Percentiles rank a stretch among this genome's conserved stretches.
Conservation (phyloP, 2,797 vertebrate genomes). For the Brotula barbata region DNA sequence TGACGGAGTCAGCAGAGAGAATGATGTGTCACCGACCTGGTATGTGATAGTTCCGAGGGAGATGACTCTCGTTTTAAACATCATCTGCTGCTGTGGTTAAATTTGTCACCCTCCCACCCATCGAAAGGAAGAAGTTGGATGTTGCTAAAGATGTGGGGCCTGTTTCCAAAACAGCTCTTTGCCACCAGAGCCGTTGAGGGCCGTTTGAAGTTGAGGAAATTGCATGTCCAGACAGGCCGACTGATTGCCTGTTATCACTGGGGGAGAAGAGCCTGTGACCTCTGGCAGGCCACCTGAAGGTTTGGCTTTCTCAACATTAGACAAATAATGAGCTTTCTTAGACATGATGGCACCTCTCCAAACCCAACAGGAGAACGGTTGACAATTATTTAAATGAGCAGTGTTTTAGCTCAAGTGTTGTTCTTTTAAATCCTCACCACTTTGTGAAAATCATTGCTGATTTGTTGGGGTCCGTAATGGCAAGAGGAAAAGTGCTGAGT, state of each 20-base stretch:
- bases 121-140: slow-evolving; percentile 23
- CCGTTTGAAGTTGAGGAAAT: slow-evolving; percentile 60
- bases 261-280: slow-evolving; percentile 64
- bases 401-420: slow-evolving; percentile 40
- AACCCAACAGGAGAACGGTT: slow-evolving; percentile 14
- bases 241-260: slow-evolving; percentile 75
- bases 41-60: slow-evolving; percentile 38
- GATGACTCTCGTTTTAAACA: slow-evolving; percentile 20
- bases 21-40: slow-evolving; percentile 36
- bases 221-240: slow-evolving; percentile 72
- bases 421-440: not conserved
- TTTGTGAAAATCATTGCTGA: no score
- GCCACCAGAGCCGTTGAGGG: slow-evolving; percentile 58
- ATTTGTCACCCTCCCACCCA: slow-evolving; percentile 24
- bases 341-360: slow-evolving; percentile 38
- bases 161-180: slow-evolving; percentile 54
- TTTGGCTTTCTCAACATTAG: slow-evolving; percentile 39
- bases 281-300: slow-evolving; percentile 68
- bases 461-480: no score
- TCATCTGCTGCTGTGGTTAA: slow-evolving; percentile 15
- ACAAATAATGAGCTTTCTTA: slow-evolving; percentile 51
- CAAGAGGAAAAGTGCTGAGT: no score
- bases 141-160: slow-evolving; percentile 26
- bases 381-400: slow-evolving; percentile 43
- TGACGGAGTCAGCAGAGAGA: slow-evolving; percentile 22